Base-by-base conservation (phyloP, 2,888 invertebrate species). In the Pyrochroa serraticornis region DNA sequence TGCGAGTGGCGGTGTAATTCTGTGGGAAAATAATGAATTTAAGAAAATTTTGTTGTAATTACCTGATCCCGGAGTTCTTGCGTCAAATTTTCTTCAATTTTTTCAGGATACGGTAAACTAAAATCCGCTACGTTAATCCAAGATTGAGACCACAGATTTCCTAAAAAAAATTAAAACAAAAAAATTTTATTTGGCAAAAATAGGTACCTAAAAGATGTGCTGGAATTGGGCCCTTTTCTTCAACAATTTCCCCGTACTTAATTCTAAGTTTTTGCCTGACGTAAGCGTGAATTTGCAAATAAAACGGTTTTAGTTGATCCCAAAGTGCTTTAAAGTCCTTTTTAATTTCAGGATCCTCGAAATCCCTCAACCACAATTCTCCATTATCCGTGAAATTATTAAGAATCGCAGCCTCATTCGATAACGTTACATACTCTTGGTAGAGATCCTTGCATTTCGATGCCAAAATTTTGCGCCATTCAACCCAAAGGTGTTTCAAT, bases 141-240 rank as follows among this genome's bases (percentile, higher is more conserved):
- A 0, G 84, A 82, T 76, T 94, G 93, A 0, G 89, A 88, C 93
- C 93, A 93, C 88, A 93, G 89, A 71, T 93, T 89, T 3, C 49
- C 58, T 48, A 5, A 22, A 22, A 22, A 22, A n/a, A n/a, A n/a
- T n/a, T n/a, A n/a, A n/a, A n/a, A n/a, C n/a, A n/a, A n/a, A n/a
- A n/a, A n/a, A n/a, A n/a, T n/a, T n/a, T n/a, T n/a, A n/a, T n/a
- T n/a, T n/a, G n/a, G n/a, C n/a, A n/a, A n/a, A n/a, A n/a, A n/a
- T n/a, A n/a, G 6, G 14, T 78, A 80, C 83, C 91, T 91, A 91
- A 74, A 12, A 92, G 80, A 82, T 92, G 91, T 52, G 89, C 91
- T 0, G 92, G 92, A 47, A 92, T 87, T 0, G 90, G 89, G 58
- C 90, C 91, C 56, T 79, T 84, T 48, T 85, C 84, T 0, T 86